These are phyloP conservation scores for Siniperca scherzeri DNA, from an alignment of 2,797 vertebrate genomes.

Conservation along the genomic window DNA sequence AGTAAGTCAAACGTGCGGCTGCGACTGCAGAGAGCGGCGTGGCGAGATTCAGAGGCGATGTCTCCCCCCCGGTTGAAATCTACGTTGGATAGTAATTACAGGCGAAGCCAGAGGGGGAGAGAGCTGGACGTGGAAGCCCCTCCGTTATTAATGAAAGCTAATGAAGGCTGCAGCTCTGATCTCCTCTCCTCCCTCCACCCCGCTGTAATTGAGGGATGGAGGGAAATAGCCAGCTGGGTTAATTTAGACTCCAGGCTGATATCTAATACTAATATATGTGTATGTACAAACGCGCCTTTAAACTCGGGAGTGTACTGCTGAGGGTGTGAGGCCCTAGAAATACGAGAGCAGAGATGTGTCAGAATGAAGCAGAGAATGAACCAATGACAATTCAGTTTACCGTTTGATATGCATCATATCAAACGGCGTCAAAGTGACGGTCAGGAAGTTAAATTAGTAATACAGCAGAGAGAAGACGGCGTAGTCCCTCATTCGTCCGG, in stretches of 20 bases:
- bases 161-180: conserved; percentile 46
- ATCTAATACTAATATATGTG: not conserved
- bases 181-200: conserved; percentile 15
- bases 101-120: conserved; percentile 4
- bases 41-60: not conserved
- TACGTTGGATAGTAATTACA: conserved; percentile 7
- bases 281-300: not conserved
- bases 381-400: too few species aligned
- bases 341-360: too few species aligned
- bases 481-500: too few species aligned
- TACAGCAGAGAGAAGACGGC: too few species aligned
- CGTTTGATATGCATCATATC: too few species aligned
- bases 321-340: too few species aligned
- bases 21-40: not conserved
- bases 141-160: conserved; percentile 44
- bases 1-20: not conserved
- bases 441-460: too few species aligned
- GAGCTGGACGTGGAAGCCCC: conserved; percentile 6
- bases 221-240: conserved; percentile 6
- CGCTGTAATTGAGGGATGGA: too few species aligned
- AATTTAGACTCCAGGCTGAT: not conserved
- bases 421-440: too few species aligned
- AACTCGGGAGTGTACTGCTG: too few species aligned
- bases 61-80: conserved; percentile 1
- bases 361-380: too few species aligned